A percentile compares a stretch with the other conserved stretches of the same genome.
Evolutionary conservation across 2,888 invertebrate species (phyloP).

Genomic region (Steinernema hermaphroditum): DNA sequence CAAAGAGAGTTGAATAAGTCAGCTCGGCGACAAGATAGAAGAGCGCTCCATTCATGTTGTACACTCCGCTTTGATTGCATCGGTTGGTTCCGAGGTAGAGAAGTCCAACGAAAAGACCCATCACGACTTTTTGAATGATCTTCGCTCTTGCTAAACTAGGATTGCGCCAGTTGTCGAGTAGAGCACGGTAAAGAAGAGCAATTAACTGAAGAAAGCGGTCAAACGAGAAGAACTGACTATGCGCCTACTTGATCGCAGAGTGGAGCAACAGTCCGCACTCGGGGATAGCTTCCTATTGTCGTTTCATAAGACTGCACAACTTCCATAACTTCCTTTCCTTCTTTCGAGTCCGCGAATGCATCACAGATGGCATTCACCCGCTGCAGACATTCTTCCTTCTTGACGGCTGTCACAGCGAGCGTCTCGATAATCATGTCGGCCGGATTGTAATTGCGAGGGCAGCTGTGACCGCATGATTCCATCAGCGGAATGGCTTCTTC

Average conservation of each 20-base stretch:
- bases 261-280: neutral
- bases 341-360: slow-evolving; percentile 59
- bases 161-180: slow-evolving; percentile 63
- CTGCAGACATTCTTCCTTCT: slow-evolving; percentile 42
- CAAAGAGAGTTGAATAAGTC: slow-evolving; percentile 85
- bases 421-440: slow-evolving; percentile 90
- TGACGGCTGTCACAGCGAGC: slow-evolving; percentile 74
- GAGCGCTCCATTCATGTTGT: slow-evolving; percentile 89
- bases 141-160: slow-evolving; percentile 60
- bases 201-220: slow-evolving; percentile 35
- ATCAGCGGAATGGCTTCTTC: slow-evolving; percentile 55
- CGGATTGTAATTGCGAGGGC: slow-evolving; percentile 86
- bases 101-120: slow-evolving; percentile 76
- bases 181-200: slow-evolving; percentile 48
- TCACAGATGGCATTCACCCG: slow-evolving; percentile 63
- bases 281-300: neutral
- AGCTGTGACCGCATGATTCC: slow-evolving; percentile 63
- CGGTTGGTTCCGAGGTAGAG: slow-evolving; percentile 82
- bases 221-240: no score
- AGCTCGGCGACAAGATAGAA: slow-evolving; percentile 83
- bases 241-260: neutral
- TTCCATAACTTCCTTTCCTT: slow-evolving; percentile 42
- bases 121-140: slow-evolving; percentile 61
- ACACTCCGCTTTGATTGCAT: slow-evolving; percentile 78
- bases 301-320: neutral